phyloP scores from a whole-genome alignment of 2,888 invertebrate species.

The Brachylomia viminalis region DNA sequence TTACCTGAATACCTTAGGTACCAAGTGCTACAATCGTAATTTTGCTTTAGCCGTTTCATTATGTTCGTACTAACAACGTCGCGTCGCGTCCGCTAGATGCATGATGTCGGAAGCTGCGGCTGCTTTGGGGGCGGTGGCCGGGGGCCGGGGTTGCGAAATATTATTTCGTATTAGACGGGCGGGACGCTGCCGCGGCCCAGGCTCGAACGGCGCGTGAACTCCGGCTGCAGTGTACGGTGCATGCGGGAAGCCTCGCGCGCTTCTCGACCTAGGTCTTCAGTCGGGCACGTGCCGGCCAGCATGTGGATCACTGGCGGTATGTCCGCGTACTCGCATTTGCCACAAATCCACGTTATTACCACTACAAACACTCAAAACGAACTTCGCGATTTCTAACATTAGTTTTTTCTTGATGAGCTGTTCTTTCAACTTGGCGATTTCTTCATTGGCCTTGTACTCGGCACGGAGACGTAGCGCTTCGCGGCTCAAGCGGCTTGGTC shows the following conservation, averaged over 20 bases:
- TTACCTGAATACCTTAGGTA: too few species aligned
- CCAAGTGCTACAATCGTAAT: too few species aligned
- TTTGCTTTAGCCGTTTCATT: too few species aligned
- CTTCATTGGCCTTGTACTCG: background rate
- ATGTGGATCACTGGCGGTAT: background rate
- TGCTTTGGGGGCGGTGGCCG: background rate
- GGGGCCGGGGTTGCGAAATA: too few species aligned
- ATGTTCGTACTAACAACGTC: too few species aligned
- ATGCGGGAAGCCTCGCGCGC: background rate
- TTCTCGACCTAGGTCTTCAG: background rate
- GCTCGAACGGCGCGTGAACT: background rate
- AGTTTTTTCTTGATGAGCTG: background rate
- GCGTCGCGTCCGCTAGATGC: too few species aligned
- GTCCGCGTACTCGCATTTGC: background rate
- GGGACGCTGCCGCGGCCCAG: background rate
- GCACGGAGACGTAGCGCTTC: background rate
- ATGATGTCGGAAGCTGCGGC: background rate
- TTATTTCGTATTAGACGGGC: too few species aligned
- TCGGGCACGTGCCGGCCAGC: background rate
- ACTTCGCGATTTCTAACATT: background rate
- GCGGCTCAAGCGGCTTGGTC: too few species aligned
- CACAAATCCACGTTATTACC: background rate
- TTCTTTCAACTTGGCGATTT: background rate
- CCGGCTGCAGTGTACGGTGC: background rate
- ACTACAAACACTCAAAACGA: background rate